Evolutionary conservation across 2,888 invertebrate genomes (phyloP).

Genomic region (Philaethria dido): DNA sequence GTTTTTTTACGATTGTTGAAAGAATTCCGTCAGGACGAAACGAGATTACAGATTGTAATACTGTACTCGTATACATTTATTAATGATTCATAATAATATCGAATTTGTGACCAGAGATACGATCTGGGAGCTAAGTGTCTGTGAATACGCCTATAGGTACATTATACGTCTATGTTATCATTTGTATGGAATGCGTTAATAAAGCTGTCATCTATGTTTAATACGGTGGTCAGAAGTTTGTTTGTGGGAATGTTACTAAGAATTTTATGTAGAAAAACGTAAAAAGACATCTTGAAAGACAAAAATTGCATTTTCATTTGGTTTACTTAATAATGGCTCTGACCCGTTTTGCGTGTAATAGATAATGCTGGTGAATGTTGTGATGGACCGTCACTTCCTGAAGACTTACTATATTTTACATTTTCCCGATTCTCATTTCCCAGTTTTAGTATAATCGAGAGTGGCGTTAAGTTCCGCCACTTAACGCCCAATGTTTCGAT

Average conservation of each 20-base stretch:
- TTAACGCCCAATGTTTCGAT: too few relatives aligned
- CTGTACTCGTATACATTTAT: slow-evolving; percentile 78
- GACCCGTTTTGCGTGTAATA: too few relatives aligned
- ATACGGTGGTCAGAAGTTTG: neutral
- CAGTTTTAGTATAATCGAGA: too few relatives aligned
- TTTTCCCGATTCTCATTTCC: too few relatives aligned
- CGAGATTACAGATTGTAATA: slow-evolving; percentile 74
- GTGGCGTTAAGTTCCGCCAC: too few relatives aligned
- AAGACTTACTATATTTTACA: too few relatives aligned
- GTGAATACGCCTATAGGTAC: slow-evolving; percentile 5
- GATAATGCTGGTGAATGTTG: too few relatives aligned
- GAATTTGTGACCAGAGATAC: slow-evolving; percentile 49
- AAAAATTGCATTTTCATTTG: too few relatives aligned
- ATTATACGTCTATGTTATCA: neutral
- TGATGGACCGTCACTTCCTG: too few relatives aligned
- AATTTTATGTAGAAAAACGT: neutral
- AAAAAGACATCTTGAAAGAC: neutral
- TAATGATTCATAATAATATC: slow-evolving; percentile 78
- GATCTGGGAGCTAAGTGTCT: slow-evolving; percentile 20
- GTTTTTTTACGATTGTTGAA: slow-evolving; percentile 60
- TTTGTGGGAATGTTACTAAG: neutral
- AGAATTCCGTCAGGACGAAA: slow-evolving; percentile 59
- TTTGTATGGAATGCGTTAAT: slow-evolving; percentile 15
- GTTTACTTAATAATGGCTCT: too few relatives aligned
- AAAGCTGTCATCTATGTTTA: slow-evolving; percentile 15